A percentile compares a stretch with the other conserved stretches of the same genome.
phyloP scores from a whole-genome alignment of 2,888 invertebrate species.

The Agonopterix heracliana region DNA sequence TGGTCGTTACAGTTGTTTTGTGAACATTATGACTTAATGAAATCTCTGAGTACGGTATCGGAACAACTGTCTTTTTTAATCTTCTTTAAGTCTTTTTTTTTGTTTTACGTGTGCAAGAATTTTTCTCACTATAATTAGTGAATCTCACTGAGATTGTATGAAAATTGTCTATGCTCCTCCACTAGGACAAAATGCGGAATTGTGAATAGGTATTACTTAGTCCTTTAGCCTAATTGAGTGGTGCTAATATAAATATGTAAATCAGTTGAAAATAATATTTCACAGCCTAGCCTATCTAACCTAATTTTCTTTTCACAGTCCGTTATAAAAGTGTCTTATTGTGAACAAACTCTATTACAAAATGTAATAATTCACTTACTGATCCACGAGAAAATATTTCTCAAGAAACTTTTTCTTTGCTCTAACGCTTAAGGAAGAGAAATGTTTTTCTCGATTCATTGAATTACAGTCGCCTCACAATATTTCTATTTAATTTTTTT shows the following conservation, averaged over 20 bases:
- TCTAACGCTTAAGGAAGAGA: slow-evolving; percentile 25
- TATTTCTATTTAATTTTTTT: slow-evolving; percentile 63
- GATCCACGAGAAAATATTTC: slow-evolving; percentile 31
- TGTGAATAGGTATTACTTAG: too few relatives aligned
- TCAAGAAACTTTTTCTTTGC: slow-evolving; percentile 18
- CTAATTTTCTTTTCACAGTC: slow-evolving; percentile 25
- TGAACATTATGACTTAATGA: not conserved
- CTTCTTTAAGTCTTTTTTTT: too few relatives aligned
- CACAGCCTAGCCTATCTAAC: not conserved
- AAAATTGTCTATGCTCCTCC: too few relatives aligned
- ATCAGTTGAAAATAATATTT: too few relatives aligned
- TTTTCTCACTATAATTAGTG: too few relatives aligned
- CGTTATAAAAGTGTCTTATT: slow-evolving; percentile 44
- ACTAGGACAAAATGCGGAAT: too few relatives aligned
- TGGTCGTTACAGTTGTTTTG: slow-evolving; percentile 13
- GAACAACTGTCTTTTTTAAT: too few relatives aligned
- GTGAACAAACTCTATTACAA: slow-evolving; percentile 67
- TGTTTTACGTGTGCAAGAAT: too few relatives aligned
- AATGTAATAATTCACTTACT: slow-evolving; percentile 68
- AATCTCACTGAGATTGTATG: too few relatives aligned
- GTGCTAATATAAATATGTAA: too few relatives aligned
- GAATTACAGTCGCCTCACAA: slow-evolving; percentile 61
- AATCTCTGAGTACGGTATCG: too few relatives aligned
- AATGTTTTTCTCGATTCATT: slow-evolving; percentile 51
- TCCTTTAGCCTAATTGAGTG: too few relatives aligned